Evolutionary conservation across 92 coral and sea anemone species (phyloP), one percentile per base, ranked within the genome.

Genomic region (Palythoa heliodiscus): DNA sequence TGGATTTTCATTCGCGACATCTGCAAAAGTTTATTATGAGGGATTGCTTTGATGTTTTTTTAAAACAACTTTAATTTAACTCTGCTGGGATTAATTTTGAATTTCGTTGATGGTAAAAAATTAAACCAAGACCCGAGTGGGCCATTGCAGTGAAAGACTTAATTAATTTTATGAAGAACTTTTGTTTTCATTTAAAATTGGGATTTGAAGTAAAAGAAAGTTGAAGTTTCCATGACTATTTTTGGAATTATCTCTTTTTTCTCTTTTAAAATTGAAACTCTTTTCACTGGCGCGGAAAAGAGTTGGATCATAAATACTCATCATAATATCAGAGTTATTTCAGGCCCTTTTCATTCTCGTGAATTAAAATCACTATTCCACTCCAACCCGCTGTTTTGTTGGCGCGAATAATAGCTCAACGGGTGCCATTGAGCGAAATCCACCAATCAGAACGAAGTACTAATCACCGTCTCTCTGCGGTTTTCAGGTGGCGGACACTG

Each of bases 401-500:
- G 92, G 93, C 88, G 87, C 68, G 81, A 85, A 91, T 88, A 93
- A 88, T 89, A 77, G 92, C 82, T 66, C 91, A 86, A 89, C 95
- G 93, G 98, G 98, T 94, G 95, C 91, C 83, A 94, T 86, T 89
- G 91, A 82, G 76, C n/a, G 35, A 86, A 48, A 57, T 88, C 71
- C 82, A 83, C 98, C 98, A 94, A 94, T 94, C 95, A 90, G 52
- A 80, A n/a, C 22, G 15, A 66, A 50, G 84, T 66, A 94, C 87
- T 92, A 88, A 94, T 88, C 77, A 86, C 89, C 86, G 87, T 83
- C 85, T 92, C 88, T 76, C 80, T 84, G 87, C 83, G 84, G 78
- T 91, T 92, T 92, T 91, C 98, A 94, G 98, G 98, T 94, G 98
- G 93, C 93, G 81, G 88, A 88, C 72, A 80, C 84, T 43, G 13